Base-by-base conservation (phyloP, 2,797 vertebrate genomes). In the Coreius guichenoti region DNA sequence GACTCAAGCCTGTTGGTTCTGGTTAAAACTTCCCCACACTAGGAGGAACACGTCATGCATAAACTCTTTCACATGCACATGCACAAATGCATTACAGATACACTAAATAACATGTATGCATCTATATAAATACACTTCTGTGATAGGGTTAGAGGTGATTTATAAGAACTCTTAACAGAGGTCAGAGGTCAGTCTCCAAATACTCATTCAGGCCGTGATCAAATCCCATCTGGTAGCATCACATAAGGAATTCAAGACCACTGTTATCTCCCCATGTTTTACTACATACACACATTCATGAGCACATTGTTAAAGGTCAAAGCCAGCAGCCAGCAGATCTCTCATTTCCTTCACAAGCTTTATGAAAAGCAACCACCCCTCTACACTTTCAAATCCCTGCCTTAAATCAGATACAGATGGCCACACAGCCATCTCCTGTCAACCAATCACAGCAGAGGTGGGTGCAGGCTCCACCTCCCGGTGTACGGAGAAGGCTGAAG, bases 381-480 rank as follows among this genome's bases (percentile, higher is more conserved):
- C 19, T n/a, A 12, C 17, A 9, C 29, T 73, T 67, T 85, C 33
- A 80, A 58, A 29, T 29, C 26, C 23, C 43, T 51, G 31, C 58
- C 47, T 51, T 47, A 80, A 85, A 86, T 83, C 21, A 76, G 58
- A 76, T 36, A 67, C 86, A 87, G 88, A 87, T 87, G 75, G 47
- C 51, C 61, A 33, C 83, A 68, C 68, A 43, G 67, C 79, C 68
- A 79, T 56, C 58, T 69, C 17, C n/a, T 81, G 9, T 79, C 49
- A 75, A 68, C 87, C 89, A 86, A 87, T 80, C 74, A 72, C 45
- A 73, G 43, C 63, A 63, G 74, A 86, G 87, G 86, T 29, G 47
- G 70, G 31, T 26, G n/a, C 3, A 63, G 29, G 21, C 51, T 39
- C 45, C 13, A 45, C 76, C 83, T 80, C 67, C 6, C 1, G 0